Base-by-base conservation (phyloP, 2,797 vertebrate genomes). In the Falco rusticolus region DNA sequence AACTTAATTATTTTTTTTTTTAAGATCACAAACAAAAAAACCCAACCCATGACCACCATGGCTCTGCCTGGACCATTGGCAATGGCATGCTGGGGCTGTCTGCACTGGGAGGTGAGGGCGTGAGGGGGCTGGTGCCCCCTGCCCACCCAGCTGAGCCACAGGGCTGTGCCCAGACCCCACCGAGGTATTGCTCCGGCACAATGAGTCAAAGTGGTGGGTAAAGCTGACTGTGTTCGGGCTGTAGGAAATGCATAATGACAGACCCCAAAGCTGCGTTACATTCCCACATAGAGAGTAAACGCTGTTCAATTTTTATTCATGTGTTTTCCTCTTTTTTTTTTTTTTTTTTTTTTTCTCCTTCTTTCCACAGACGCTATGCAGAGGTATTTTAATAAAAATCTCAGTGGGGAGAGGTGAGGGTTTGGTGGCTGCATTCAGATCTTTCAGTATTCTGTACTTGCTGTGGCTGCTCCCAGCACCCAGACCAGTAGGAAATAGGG, bases 171-270 rank as follows among this genome's bases (percentile, higher is more conserved):
- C 0, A 0, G 4, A 59, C 43, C 63, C 65, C 54, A 41, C 22
- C 2, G 0, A 33, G 17, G 10, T 10, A n/a, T 48, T 8, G 22
- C 33, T 18, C 64, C 17, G 26, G n/a, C 9, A 24, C 0, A 1
- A 29, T 8, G 15, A 54, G 4, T 7, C 11, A 11, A 34, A 53
- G 39, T 5, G 26, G 39, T 29, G 33, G 57, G 21, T 16, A 63
- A 45, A 61, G 39, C 47, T 31, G 34, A 5, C 37, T 0, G 6
- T 15, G 29, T 5, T 26, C 13, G 7, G 29, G 34, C 34, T 20
- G 5, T 29, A 10, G 37, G 39, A 37, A 31, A 57, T 4, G 8
- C 21, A 33, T 4, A 39, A 17, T 0, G 1, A 6, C 56, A 60
- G 16, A 51, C 50, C 79, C 56, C 22, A 48, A 45, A 57, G 43